Conservation (phyloP, 2,113 vertebrate genomes). For the Myrmecobius fasciatus region DNA sequence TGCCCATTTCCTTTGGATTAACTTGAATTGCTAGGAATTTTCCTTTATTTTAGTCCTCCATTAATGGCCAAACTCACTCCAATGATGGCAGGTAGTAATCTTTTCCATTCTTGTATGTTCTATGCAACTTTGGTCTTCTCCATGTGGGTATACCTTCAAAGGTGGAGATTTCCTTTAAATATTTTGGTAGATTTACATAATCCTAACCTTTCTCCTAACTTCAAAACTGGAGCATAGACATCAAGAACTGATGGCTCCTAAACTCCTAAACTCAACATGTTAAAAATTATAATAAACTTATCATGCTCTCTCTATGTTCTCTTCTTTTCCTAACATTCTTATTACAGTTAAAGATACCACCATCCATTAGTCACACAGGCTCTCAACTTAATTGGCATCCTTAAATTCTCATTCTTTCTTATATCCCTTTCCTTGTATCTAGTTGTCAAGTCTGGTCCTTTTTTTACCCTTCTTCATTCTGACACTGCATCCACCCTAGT, state of each 20-base stretch:
- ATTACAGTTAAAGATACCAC: neutral
- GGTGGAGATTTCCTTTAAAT: neutral
- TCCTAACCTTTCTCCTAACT: neutral
- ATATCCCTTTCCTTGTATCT: neutral
- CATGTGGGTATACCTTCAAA: neutral
- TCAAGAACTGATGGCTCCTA: neutral
- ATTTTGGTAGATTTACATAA: neutral
- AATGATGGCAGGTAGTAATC: neutral
- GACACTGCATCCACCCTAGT: neutral
- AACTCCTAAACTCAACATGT: neutral
- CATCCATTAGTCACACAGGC: neutral
- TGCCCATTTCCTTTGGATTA: neutral
- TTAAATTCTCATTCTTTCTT: neutral
- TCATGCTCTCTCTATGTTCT: neutral
- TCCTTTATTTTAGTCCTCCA: neutral
- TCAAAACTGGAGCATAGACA: neutral
- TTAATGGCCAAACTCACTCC: neutral
- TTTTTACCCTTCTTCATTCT: neutral
- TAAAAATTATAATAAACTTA: neutral
- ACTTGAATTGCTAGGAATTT: neutral
- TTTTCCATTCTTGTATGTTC: neutral
- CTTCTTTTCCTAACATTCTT: neutral
- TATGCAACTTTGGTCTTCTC: neutral
- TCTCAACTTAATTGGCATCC: neutral
- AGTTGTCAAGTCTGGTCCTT: no score